Evolutionary conservation across 2,888 invertebrate genomes (phyloP).

Genomic region (Eumerus sabulonum): DNA sequence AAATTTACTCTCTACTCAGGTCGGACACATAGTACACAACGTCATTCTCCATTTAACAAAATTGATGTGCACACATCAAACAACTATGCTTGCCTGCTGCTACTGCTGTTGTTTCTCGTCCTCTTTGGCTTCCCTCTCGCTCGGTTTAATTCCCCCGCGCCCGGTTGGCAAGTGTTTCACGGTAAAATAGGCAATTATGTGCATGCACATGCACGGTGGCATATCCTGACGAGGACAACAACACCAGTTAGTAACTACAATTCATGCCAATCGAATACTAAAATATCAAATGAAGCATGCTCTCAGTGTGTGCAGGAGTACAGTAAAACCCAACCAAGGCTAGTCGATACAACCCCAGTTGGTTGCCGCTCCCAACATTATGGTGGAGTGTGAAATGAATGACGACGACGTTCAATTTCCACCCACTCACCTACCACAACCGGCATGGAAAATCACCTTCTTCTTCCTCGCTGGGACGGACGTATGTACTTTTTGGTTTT

Average conservation of each 20-base stretch:
- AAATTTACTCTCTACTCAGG: slow-evolving; percentile 34
- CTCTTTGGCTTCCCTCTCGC: too few species aligned
- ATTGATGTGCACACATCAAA: slow-evolving; percentile 56
- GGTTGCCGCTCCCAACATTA: too few species aligned
- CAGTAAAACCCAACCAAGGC: too few species aligned
- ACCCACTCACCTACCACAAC: too few species aligned
- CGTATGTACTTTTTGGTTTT: too few species aligned
- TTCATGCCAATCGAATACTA: slow-evolving; percentile 18
- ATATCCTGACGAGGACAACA: slow-evolving; percentile 24
- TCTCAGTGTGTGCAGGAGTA: background rate
- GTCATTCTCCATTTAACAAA: slow-evolving; percentile 44
- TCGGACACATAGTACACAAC: slow-evolving; percentile 39
- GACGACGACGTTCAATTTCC: slow-evolving; percentile 18
- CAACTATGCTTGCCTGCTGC: slow-evolving; percentile 11
- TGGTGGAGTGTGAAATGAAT: background rate
- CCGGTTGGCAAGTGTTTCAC: too few species aligned
- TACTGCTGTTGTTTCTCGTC: too few species aligned
- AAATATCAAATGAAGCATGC: slow-evolving; percentile 29
- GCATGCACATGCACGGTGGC: slow-evolving; percentile 47
- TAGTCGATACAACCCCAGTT: too few species aligned
- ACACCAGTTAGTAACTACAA: background rate
- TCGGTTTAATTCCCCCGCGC: too few species aligned
- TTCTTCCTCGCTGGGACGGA: too few species aligned
- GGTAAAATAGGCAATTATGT: slow-evolving; percentile 58
- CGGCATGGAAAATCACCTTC: too few species aligned